Base-by-base conservation (phyloP, 2,797 vertebrate species). In the Staurois parvus region DNA sequence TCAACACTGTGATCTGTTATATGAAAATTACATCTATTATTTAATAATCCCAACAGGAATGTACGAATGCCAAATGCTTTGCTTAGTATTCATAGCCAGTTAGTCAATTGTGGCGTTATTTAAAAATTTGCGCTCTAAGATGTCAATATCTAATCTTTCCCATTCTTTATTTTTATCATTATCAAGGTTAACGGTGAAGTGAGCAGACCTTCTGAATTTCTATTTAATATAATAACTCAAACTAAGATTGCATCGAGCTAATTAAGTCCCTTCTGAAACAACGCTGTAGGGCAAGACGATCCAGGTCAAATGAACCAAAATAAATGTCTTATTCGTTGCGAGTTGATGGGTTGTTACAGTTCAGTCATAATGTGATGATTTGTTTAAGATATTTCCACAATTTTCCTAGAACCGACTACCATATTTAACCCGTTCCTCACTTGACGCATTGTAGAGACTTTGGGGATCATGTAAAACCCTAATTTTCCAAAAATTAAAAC, bases 1-100 rank as follows among this genome's bases (percentile, higher is more conserved):
- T 91, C 88, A 88, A 76, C 88, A 84, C 68, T 87, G 34, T 64
- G 86, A 91, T 81, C 9, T 62, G 37, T 87, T 87, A 79, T 85
- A 90, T 73, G 81, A 89, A 92, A 90, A 87, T 72, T n/a, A 15
- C 45, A 89, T 90, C 28, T 85, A 89, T 90, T 91, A 91, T 90
- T 93, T 88, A 90, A 90, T 88, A 82, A 84, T 88, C 76, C 70
- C 84, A 66, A 28, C 37, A 89, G 87, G 92, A 92, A 85, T 83
- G 26, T 84, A 42, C 83, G 67, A 70, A 34, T 76, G 81, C 37
- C 32, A 87, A 88, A 86, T 52, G 52, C 74, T 32, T 45, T 82
- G 67, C 74, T 81, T 83, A 62, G 8, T 87, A 19, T 87, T 79
- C 79, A 81, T 12, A 26, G 62, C 17, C 30, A 62, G 48, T 12